Conservation (phyloP, 2,113 vertebrate species). For the Rhabdornis inornatus region DNA sequence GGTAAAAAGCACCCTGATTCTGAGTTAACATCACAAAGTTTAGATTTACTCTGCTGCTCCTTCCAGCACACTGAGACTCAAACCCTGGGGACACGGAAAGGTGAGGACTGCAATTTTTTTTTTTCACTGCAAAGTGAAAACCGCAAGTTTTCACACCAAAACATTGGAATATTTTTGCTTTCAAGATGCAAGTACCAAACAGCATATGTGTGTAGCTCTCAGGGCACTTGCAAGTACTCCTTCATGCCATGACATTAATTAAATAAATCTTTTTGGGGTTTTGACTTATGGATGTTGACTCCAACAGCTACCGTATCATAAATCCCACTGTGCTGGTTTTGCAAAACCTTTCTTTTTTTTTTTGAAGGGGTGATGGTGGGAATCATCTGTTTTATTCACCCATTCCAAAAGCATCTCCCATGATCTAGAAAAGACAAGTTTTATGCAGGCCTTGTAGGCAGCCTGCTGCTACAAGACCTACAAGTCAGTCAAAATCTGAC, state of each 20-base stretch:
- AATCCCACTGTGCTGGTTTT: background rate
- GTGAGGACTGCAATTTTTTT: background rate
- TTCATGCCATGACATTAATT: background rate
- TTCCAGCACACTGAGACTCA: background rate
- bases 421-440: background rate
- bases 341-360: background rate
- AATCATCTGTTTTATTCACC: background rate
- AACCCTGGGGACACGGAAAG: background rate
- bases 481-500: background rate
- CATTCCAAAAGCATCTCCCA: background rate
- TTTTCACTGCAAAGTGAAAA: background rate
- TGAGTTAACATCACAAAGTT: background rate
- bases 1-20: background rate
- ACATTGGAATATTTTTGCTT: background rate
- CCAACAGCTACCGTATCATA: background rate
- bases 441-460: background rate
- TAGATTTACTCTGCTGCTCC: background rate
- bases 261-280: background rate
- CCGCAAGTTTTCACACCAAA: background rate
- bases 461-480: background rate
- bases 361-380: fast-evolving
- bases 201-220: background rate
- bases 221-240: background rate
- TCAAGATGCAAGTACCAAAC: background rate
- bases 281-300: background rate